Base-by-base conservation (phyloP, 2,797 vertebrate species). In the Distichodus sexfasciatus region DNA sequence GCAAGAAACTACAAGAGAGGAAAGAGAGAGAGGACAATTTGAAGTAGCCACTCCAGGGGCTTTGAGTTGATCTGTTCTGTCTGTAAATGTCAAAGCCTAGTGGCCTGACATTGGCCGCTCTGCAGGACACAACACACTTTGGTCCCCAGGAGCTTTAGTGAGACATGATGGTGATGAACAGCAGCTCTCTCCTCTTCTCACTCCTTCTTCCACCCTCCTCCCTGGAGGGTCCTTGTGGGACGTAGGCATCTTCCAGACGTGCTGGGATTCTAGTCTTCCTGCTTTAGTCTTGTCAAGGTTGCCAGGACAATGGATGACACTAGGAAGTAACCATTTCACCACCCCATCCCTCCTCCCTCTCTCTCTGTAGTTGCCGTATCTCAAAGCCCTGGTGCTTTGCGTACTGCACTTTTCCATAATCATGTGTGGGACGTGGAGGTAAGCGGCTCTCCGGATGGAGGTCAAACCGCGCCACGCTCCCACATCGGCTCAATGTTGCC, bases 71-170 rank as follows among this genome's bases (percentile, higher is more conserved):
- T 59, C 38, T 59, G 55, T 41, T 41, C 55, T 41, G 55, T 59
- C 55, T 59, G 57, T n/a, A 59, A 59, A 59, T 41, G 31, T 54
- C 51, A 54, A 54, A 54, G 51, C 29, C 9, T 54, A 19, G 28
- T 29, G 57, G 38, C 24, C 57, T 59, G 38, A 59, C 57, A 59
- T 43, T 59, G 57, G 57, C 57, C 9, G n/a, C 57, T 59, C 57
- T 19, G 17, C 38, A 29, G 38, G 38, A 59, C 57, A 26, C 8
- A 23, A 40, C 35, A 40, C 36, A 26, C 35, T 23, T 38, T 15
- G 35, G 54, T n/a, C 55, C 35, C 55, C 19, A 40, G 57, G 57
- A 43, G 38, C 17, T 9, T 59, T 43, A 17, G 57, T 4, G 24
- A 28, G 21, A 59, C 26, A 36, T 59, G 51, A 54, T 33, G 38